Evolutionary conservation across 2,113 vertebrate genomes (phyloP).

Genomic region (Ictalurus furcatus): DNA sequence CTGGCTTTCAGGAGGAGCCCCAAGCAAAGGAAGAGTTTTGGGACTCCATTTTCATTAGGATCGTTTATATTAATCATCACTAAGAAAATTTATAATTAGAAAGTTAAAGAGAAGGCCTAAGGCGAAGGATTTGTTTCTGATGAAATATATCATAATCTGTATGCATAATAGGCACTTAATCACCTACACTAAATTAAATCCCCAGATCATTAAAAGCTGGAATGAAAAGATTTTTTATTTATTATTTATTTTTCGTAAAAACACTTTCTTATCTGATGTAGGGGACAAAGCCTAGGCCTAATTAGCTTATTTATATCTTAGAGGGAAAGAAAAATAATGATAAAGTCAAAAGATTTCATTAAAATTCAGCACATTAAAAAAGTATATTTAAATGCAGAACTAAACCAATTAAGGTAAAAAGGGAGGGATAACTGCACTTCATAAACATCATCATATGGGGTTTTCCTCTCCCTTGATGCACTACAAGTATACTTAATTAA

Average conservation of each 20-base stretch:
- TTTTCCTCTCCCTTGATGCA: conserved; percentile 56
- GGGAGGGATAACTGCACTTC: conserved; percentile 66
- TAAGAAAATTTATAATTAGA: conserved; percentile 17
- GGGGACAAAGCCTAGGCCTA: conserved; percentile 30
- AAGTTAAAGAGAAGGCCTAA: conserved; percentile 23
- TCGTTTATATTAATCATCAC: conserved; percentile 24
- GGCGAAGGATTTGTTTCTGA: conserved; percentile 16
- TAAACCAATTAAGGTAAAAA: conserved; percentile 67
- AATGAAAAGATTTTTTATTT: background rate
- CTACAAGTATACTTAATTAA: conserved; percentile 24
- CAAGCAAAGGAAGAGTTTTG: conserved; percentile 12
- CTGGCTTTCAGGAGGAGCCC: background rate
- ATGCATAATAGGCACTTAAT: conserved; percentile 21
- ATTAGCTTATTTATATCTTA: conserved; percentile 64
- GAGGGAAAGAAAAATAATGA: conserved; percentile 49
- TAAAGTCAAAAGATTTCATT: conserved; percentile 69
- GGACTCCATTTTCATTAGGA: background rate
- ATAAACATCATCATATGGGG: conserved; percentile 56
- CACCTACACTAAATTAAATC: background rate
- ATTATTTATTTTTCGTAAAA: background rate
- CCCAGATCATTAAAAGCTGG: background rate
- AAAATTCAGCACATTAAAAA: conserved; percentile 68
- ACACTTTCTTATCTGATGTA: conserved; percentile 26
- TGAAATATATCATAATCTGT: conserved; percentile 24
- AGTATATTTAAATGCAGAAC: conserved; percentile 63